Conservation (phyloP, 1,140 invertebrate genomes). For the Bacillus rossius region DNA sequence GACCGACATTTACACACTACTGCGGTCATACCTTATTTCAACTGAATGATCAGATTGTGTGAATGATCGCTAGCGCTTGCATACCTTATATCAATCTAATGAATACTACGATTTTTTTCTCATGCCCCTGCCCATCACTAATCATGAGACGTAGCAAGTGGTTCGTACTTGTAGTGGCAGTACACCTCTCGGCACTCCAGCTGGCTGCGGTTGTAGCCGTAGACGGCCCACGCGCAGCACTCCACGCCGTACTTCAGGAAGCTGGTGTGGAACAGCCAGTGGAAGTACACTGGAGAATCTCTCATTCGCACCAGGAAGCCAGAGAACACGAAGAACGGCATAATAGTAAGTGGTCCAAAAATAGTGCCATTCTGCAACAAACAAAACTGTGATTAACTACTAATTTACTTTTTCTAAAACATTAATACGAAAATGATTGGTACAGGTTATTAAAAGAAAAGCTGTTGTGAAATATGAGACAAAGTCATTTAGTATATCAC, state of each 20-base stretch:
- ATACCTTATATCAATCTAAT: too few relatives aligned
- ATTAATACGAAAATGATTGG: slow-evolving; percentile 6
- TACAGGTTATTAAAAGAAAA: background rate
- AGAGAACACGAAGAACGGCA: slow-evolving; percentile 82
- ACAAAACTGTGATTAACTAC: slow-evolving; percentile 12
- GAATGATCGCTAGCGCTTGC: too few relatives aligned
- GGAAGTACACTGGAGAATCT: slow-evolving; percentile 71
- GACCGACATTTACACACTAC: too few relatives aligned
- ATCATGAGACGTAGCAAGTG: too few relatives aligned
- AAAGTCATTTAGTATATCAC: too few relatives aligned
- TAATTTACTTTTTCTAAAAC: too few relatives aligned
- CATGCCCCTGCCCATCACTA: too few relatives aligned
- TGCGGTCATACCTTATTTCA: too few relatives aligned
- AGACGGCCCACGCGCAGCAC: slow-evolving; percentile 60
- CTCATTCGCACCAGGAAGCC: slow-evolving; percentile 85
- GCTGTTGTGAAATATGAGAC: too few relatives aligned
- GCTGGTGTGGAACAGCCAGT: slow-evolving; percentile 84
- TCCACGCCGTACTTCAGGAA: slow-evolving; percentile 57
- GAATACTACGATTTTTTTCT: too few relatives aligned
- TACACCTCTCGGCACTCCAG: slow-evolving; percentile 57
- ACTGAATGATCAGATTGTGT: too few relatives aligned
- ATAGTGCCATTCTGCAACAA: slow-evolving; percentile 68
- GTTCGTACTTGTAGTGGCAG: slow-evolving; percentile 53
- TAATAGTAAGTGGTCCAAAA: slow-evolving; percentile 75
- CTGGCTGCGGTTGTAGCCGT: slow-evolving; percentile 62